phyloP scores from a whole-genome alignment of 2,888 invertebrate genomes.

The Diploptera punctata region DNA sequence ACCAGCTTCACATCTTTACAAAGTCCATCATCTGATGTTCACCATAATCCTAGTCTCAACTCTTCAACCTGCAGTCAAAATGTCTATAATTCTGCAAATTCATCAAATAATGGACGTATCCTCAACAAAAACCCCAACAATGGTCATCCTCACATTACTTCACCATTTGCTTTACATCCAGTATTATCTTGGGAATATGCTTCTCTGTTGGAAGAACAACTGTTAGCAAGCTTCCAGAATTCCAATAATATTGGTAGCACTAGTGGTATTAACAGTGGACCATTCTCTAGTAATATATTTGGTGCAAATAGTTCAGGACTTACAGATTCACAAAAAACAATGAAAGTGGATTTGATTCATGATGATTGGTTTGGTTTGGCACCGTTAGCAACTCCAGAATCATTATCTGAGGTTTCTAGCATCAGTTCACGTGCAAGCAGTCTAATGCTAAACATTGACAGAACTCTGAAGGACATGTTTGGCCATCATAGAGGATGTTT shows the following conservation, averaged over 20 bases:
- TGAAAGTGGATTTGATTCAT: constrained; percentile 61
- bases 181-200: constrained; percentile 58
- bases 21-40: constrained; percentile 54
- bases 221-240: constrained; percentile 16
- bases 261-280: constrained; percentile 3
- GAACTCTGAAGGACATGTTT: constrained; percentile 25
- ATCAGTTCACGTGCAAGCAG: constrained; percentile 72
- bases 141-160: constrained; percentile 33
- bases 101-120: constrained; percentile 46
- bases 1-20: constrained; percentile 77
- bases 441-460: constrained; percentile 33
- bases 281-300: constrained; percentile 2
- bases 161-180: constrained; percentile 43
- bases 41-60: constrained; percentile 50
- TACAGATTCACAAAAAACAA: not conserved
- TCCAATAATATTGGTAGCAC: not conserved
- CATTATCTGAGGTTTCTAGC: constrained; percentile 81
- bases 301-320: not conserved
- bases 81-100: not conserved
- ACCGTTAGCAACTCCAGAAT: constrained; percentile 83
- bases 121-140: not conserved
- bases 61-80: constrained; percentile 45
- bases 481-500: constrained; percentile 23
- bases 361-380: constrained; percentile 75
- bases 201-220: constrained; percentile 51